These are phyloP conservation scores for Anneissia japonica DNA, from an alignment of 35 echinoderm and acorn worm species.

Conservation along the genomic window DNA sequence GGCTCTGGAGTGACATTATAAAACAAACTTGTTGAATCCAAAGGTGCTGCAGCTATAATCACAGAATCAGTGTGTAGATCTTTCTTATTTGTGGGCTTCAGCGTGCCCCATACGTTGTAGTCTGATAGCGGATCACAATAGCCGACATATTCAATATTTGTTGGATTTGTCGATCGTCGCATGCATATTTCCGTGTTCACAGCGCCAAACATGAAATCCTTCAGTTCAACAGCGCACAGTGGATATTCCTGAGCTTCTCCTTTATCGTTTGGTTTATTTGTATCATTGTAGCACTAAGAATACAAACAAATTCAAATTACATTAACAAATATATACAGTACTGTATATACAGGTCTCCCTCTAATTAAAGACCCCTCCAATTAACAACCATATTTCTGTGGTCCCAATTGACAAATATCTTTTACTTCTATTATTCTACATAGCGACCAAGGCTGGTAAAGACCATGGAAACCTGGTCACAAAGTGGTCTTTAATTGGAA, in stretches of 20 bases:
- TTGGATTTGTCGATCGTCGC: conserved; percentile 53
- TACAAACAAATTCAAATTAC: conserved; percentile 10
- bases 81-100: conserved; percentile 45
- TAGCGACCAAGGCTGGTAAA: too few relatives aligned
- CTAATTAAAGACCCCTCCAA: too few relatives aligned
- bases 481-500: too few relatives aligned
- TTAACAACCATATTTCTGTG: too few relatives aligned
- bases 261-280: conserved; percentile 42
- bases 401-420: too few relatives aligned
- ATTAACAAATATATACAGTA: too few relatives aligned
- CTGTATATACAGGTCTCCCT: too few relatives aligned
- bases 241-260: conserved; percentile 33
- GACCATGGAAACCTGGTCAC: too few relatives aligned
- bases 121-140: conserved; percentile 86
- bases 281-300: conserved; percentile 54
- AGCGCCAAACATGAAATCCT: conserved; percentile 77
- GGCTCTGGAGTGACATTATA: conserved; percentile 42
- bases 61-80: conserved; percentile 28
- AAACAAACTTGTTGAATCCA: conserved; percentile 73
- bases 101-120: conserved; percentile 50
- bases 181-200: conserved; percentile 93
- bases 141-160: conserved; percentile 71
- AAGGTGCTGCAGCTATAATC: conserved; percentile 70
- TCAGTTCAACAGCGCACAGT: conserved; percentile 65
- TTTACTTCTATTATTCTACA: too few relatives aligned